A percentile compares a stretch with the other conserved stretches of the same genome.
These are phyloP conservation scores for Bombylius discolor DNA, from an alignment of 2,888 invertebrate species.

Conservation along the genomic window DNA sequence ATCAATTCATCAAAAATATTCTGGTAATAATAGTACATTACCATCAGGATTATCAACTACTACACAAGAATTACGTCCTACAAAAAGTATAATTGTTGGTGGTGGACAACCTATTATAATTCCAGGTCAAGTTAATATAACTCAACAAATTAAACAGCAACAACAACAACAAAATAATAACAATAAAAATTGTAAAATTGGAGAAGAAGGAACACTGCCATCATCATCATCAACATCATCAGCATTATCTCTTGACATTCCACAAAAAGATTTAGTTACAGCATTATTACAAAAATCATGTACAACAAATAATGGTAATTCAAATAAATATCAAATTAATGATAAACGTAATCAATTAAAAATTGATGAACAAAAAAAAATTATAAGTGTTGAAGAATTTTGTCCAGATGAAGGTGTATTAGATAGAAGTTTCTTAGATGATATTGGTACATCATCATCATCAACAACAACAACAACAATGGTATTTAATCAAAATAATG, in stretches of 20 bases:
- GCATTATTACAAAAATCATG: slow-evolving; percentile 7
- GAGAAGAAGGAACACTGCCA: neutral
- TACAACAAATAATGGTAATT: neutral
- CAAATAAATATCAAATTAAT: neutral
- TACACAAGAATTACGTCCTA: slow-evolving; percentile 4
- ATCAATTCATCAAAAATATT: neutral
- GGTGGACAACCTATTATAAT: slow-evolving; percentile 17
- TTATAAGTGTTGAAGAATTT: slow-evolving; percentile 55
- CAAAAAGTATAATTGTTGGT: slow-evolving; percentile 17
- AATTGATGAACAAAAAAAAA: slow-evolving; percentile 5
- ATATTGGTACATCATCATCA: slow-evolving; percentile 28
- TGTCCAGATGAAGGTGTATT: slow-evolving; percentile 59
- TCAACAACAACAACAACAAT: neutral
- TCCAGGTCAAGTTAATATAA: slow-evolving; percentile 13
- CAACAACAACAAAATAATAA: slow-evolving; percentile 4
- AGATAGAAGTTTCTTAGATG: slow-evolving; percentile 64
- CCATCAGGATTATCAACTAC: neutral
- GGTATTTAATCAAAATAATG: neutral
- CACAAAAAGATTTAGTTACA: neutral
- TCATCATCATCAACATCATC: neutral
- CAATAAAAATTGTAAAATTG: neutral
- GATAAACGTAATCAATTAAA: neutral
- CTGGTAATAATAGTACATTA: neutral
- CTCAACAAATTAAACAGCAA: neutral
- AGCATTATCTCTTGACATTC: neutral